Evolutionary conservation across 2,797 vertebrate species (phyloP).

Genomic region (Microtus californicus): DNA sequence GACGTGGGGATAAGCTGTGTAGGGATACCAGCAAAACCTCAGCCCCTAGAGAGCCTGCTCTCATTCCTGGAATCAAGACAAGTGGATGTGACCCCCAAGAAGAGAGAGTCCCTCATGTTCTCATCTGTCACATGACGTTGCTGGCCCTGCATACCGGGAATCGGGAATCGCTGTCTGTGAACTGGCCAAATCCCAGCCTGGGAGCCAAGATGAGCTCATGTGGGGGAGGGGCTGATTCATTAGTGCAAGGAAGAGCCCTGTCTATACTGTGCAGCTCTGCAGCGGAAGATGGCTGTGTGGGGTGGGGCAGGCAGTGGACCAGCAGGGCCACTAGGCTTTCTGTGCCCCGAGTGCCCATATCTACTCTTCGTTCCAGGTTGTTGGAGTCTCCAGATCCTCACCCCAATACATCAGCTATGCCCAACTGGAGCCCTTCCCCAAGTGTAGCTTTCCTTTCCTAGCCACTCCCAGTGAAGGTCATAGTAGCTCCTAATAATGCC

Average conservation of each 20-base stretch:
- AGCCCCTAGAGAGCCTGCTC: not conserved
- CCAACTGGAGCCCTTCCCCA: not conserved
- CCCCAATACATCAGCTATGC: rapidly evolving
- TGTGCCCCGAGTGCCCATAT: rapidly evolving
- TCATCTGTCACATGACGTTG: not conserved
- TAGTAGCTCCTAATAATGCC: not conserved
- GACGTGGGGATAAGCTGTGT: not conserved
- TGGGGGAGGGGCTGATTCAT: not conserved
- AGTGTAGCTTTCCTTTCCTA: not conserved
- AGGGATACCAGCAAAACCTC: too few species aligned
- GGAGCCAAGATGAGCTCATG: not conserved
- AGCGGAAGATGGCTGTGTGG: not conserved
- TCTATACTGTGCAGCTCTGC: not conserved
- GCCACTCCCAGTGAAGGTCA: not conserved
- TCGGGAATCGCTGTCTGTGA: not conserved
- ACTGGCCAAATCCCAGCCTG: not conserved
- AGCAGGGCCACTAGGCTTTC: not conserved
- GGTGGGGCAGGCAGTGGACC: not conserved
- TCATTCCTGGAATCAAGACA: not conserved
- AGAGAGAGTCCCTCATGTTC: not conserved
- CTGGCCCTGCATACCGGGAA: rapidly evolving
- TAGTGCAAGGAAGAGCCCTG: not conserved
- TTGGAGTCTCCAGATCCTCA: not conserved
- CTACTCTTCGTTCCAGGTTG: not conserved
- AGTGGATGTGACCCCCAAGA: not conserved